Evolutionary conservation across 2,113 vertebrate genomes (phyloP).

Genomic region (Dasypus novemcinctus): DNA sequence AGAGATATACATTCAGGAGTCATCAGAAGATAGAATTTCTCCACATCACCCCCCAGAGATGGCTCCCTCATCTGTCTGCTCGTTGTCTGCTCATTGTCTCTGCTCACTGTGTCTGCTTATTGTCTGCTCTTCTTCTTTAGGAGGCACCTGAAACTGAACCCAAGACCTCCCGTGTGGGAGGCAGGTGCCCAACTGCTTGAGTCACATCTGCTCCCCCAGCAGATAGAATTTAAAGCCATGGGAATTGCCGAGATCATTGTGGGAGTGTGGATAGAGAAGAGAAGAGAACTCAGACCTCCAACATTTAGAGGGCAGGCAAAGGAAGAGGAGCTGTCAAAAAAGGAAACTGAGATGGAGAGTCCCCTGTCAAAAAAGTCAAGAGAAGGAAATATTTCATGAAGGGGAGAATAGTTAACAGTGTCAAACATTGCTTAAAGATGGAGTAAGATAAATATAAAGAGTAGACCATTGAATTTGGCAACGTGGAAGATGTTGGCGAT

Average conservation of each 20-base stretch:
- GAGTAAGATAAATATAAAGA: neutral
- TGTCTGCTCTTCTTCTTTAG: too few relatives aligned
- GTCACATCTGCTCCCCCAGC: too few relatives aligned
- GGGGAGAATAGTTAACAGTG: neutral
- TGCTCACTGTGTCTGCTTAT: too few relatives aligned
- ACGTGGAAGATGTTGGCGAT: neutral
- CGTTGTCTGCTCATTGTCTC: too few relatives aligned
- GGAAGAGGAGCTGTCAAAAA: neutral
- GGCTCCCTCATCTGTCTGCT: too few relatives aligned
- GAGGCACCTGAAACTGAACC: too few relatives aligned
- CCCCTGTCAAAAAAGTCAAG: neutral
- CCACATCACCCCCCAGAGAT: too few relatives aligned
- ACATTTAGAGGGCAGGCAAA: neutral
- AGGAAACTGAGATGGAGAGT: neutral
- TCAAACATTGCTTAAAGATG: neutral
- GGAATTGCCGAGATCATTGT: neutral
- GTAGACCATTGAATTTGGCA: neutral
- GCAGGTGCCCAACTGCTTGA: too few relatives aligned
- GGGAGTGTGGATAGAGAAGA: neutral
- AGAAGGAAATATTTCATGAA: neutral
- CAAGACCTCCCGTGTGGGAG: too few relatives aligned
- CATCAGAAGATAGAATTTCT: neutral
- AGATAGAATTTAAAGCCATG: neutral
- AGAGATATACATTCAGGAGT: neutral
- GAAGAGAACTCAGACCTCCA: neutral